These are phyloP conservation scores for Drosophila repleta DNA, from an alignment of 1,140 invertebrate genomes.

Conservation along the genomic window DNA sequence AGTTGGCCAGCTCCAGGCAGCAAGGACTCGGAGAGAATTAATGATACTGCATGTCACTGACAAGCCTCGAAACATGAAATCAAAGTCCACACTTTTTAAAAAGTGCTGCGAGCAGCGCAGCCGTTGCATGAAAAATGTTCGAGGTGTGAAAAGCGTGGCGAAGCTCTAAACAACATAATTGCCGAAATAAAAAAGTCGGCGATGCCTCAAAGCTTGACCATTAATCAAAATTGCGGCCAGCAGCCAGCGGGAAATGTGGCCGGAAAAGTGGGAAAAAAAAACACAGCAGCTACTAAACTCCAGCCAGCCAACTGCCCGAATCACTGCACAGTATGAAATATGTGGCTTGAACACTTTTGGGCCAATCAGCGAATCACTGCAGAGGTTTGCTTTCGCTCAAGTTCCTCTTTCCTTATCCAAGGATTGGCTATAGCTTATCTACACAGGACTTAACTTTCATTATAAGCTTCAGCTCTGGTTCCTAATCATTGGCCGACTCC, in stretches of 20 bases:
- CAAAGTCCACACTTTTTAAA: constrained; percentile 52
- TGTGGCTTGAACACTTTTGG: constrained; percentile 74
- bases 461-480: constrained; percentile 5
- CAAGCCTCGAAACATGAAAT: constrained; percentile 80
- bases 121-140: constrained; percentile 71
- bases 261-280: constrained; percentile 24
- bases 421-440: background rate
- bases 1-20: background rate
- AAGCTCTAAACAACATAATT: constrained; percentile 79
- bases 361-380: constrained; percentile 56
- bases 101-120: constrained; percentile 15
- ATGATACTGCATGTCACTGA: constrained; percentile 80
- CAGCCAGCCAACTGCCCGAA: constrained; percentile 10
- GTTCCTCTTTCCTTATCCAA: background rate
- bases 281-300: constrained; percentile 20
- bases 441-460: constrained; percentile 33
- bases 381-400: background rate
- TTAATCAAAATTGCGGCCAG: constrained; percentile 72
- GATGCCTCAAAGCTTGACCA: constrained; percentile 60
- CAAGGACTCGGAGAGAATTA: constrained; percentile 59
- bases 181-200: constrained; percentile 73
- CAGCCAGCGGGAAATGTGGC: constrained; percentile 33
- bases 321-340: constrained; percentile 56
- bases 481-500: background rate
- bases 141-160: constrained; percentile 75